Percentiles rank a stretch among this genome's conserved stretches.
Evolutionary conservation across 2,797 vertebrate species (phyloP).

Genomic region (Syndactyla subalaris): DNA sequence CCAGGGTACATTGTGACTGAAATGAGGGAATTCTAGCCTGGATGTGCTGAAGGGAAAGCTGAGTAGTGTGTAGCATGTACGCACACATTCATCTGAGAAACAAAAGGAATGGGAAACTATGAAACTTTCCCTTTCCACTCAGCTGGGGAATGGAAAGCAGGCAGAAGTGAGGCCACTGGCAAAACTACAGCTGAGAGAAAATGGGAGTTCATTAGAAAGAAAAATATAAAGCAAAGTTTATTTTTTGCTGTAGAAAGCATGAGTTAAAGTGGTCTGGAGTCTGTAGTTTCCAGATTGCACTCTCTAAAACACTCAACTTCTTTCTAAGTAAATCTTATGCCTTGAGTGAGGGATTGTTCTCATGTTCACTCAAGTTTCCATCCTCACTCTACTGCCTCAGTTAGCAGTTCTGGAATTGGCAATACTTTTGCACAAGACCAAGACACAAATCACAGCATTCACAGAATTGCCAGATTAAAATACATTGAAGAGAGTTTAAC

Average conservation of each 20-base stretch:
- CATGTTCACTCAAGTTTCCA: not conserved
- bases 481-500: not conserved
- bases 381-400: not conserved
- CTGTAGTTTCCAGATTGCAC: not conserved
- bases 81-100: not conserved
- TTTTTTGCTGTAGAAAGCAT: not conserved
- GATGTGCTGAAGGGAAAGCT: not conserved
- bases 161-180: not conserved
- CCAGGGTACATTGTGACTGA: not conserved
- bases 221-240: not conserved
- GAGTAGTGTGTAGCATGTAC: not conserved
- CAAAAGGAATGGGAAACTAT: not conserved
- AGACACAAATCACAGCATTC: not conserved
- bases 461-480: not conserved
- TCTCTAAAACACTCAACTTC: not conserved
- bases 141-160: not conserved
- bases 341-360: not conserved
- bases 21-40: not conserved
- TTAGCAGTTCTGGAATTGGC: not conserved
- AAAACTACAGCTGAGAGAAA: not conserved
- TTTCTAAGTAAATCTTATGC: not conserved
- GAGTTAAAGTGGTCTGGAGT: not conserved
- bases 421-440: accelerated
- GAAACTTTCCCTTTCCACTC: not conserved
- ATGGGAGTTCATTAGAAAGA: not conserved